Evolutionary conservation across 2,888 invertebrate genomes (phyloP), one percentile per base, ranked within the genome.

Genomic region (Melanostoma scalare): DNA sequence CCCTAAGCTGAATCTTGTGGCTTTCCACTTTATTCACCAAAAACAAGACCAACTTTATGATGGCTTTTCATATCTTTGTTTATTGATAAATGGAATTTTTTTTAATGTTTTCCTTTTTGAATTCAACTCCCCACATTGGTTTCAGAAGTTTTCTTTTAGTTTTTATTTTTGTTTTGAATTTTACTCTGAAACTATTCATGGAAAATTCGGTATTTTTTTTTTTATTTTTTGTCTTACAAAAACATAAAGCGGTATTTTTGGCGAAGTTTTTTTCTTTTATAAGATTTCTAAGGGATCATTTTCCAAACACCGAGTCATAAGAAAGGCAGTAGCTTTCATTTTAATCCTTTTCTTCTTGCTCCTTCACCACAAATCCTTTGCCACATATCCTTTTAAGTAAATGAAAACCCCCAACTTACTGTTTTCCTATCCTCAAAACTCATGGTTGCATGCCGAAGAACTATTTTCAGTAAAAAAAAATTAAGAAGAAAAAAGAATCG

Each of bases 1-100:
- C 80, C 85, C 46, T 53, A 80, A 65, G 65, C 85, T 67, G 61
- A 72, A 72, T 68, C 55, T 80, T 85, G 85, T 85, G 80, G 85
- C 75, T 72, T 80, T 53, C 76, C 80, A 80, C 68, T 71, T 52
- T 72, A 38, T 68, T 72, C 58, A 77, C 71, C 33, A 53, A 46
- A 53, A 55, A 38, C 6, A n/a, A 50, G 6, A 48, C 33, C 10
- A 56, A 50, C 20, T 58, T 60, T 44, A 8, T 20, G 48, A 61
- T 35, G 44, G 33, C 52, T 33, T 68, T 71, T 69, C 53, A 53
- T 74, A 61, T 74, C 44, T 73, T 55, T 68, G 63, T 75, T 69
- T 58, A 46, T 38, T 60, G 42, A 42, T 40, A 60, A 40, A 65
- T 10, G 9, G 46, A 38, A 60, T 31, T 10, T 10, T 4, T 55